Evolutionary conservation across 2,888 invertebrate genomes (phyloP).

Genomic region (Drosophila fulvimacula): DNA sequence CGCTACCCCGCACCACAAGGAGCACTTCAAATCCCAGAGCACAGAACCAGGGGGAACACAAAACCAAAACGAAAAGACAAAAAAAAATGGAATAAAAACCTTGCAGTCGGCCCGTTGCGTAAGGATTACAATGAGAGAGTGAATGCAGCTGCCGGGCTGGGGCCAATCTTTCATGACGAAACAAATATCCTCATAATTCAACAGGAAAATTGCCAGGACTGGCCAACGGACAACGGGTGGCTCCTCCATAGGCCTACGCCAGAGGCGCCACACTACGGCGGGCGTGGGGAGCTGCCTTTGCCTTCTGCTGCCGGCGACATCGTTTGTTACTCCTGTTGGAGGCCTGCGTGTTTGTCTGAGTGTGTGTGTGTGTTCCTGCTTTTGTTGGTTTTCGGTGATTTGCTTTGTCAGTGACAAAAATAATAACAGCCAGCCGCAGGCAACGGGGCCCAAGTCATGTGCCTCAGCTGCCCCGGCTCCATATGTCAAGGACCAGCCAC

Average conservation of each 20-base stretch:
- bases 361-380: conserved; percentile 32
- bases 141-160: conserved; percentile 49
- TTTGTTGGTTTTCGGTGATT: conserved; percentile 81
- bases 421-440: conserved; percentile 77
- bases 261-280: conserved; percentile 20
- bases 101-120: conserved; percentile 59
- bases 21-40: conserved; percentile 37
- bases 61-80: conserved; percentile 16
- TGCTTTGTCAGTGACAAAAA: conserved; percentile 81
- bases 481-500: conserved; percentile 69
- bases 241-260: conserved; percentile 39
- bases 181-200: conserved; percentile 83
- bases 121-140: conserved; percentile 61
- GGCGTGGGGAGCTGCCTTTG: conserved; percentile 31
- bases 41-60: conserved; percentile 14
- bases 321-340: conserved; percentile 61
- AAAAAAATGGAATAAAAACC: conserved; percentile 35
- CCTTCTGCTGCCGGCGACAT: conserved; percentile 43
- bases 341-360: conserved; percentile 1
- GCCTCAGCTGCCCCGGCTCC: conserved; percentile 52
- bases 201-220: conserved; percentile 75
- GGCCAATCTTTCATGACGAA: conserved; percentile 83
- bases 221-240: conserved; percentile 17
- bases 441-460: conserved; percentile 48
- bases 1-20: conserved; percentile 37